Evolutionary conservation across 2,888 invertebrate species (phyloP).

Genomic region (Ormyrus pomaceus): DNA sequence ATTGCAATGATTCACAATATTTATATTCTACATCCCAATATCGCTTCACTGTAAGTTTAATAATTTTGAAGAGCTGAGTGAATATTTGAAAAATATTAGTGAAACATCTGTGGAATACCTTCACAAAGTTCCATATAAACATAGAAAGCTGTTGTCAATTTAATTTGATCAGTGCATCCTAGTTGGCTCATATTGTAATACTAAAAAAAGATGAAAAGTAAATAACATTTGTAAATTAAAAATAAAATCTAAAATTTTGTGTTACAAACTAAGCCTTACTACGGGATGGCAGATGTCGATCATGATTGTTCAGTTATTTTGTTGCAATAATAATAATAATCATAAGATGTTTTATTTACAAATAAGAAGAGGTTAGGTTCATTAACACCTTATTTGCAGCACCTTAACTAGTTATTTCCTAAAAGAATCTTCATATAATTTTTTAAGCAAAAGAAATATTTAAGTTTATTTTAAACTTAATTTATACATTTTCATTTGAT

Average conservation of each 20-base stretch:
- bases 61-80: background rate
- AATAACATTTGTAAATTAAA: conserved; percentile 23
- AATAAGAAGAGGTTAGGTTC: conserved; percentile 1
- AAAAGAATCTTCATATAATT: too few relatives aligned
- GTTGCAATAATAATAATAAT: background rate
- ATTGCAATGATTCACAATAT: conserved; percentile 71
- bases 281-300: conserved; percentile 69
- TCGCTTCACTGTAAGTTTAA: conserved; percentile 70
- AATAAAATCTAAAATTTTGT: background rate
- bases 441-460: too few relatives aligned
- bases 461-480: too few relatives aligned
- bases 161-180: conserved; percentile 75
- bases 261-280: conserved; percentile 62
- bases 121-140: conserved; percentile 78
- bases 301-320: conserved; percentile 59
- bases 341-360: background rate
- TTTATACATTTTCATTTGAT: too few relatives aligned
- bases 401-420: background rate
- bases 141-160: conserved; percentile 76
- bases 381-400: background rate
- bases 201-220: conserved; percentile 64
- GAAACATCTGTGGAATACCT: conserved; percentile 70
- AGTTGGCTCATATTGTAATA: conserved; percentile 74
- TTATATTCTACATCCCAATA: conserved; percentile 76
- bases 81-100: conserved; percentile 47